A percentile compares a stretch with the other conserved stretches of the same genome.
Conservation (phyloP, 2,888 invertebrate species). For the Andrena praecox region DNA sequence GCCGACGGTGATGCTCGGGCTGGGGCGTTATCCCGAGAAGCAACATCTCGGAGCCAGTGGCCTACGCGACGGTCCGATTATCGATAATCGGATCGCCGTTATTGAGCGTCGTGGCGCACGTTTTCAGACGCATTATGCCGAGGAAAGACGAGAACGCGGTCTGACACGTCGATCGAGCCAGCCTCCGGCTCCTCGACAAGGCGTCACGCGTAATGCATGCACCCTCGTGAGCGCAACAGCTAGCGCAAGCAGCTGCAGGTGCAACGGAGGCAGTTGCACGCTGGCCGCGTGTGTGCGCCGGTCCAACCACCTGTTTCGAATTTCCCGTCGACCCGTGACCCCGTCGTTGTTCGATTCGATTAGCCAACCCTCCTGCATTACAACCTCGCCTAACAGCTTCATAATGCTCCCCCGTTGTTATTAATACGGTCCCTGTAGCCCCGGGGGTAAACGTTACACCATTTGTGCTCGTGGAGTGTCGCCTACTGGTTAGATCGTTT, state of each 20-base stretch:
- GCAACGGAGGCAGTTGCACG: constrained; percentile 15
- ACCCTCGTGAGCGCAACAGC: constrained; percentile 15
- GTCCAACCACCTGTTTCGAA: constrained; percentile 71
- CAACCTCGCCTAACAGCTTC: not conserved
- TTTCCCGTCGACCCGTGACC: constrained; percentile 40
- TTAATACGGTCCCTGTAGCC: constrained; percentile 10
- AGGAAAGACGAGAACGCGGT: constrained; percentile 26
- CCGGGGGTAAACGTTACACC: constrained; percentile 11
- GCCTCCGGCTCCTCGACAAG: not conserved
- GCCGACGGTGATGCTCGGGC: too few relatives aligned
- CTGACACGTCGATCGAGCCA: constrained; percentile 16
- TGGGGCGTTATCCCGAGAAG: not conserved
- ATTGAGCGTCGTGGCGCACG: constrained; percentile 12
- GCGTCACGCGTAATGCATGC: constrained; percentile 39
- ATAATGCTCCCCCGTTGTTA: constrained; percentile 26
- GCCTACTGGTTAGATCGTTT: not conserved
- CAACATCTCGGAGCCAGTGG: not conserved
- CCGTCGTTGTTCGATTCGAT: constrained; percentile 53
- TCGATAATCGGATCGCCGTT: constrained; percentile 17
- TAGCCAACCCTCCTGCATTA: constrained; percentile 45
- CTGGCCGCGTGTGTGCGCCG: constrained; percentile 3
- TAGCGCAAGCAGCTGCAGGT: constrained; percentile 18
- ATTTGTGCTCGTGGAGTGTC: not conserved
- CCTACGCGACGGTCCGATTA: constrained; percentile 9
- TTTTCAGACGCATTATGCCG: constrained; percentile 8